Base-by-base conservation (phyloP, 1,140 invertebrate genomes). In the Drosophila orena region DNA sequence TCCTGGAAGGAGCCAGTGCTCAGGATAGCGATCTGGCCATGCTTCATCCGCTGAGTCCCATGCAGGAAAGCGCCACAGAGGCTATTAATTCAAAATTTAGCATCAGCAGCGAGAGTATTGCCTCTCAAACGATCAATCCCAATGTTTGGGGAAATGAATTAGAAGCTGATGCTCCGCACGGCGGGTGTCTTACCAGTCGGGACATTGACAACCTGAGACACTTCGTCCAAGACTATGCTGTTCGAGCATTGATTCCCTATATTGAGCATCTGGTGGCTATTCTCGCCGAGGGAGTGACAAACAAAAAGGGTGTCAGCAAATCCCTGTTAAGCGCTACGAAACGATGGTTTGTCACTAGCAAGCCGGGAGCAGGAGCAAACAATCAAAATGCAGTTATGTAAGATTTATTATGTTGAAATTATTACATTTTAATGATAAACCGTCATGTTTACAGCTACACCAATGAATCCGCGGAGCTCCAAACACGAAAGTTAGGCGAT, bases 251-350 rank as follows among this genome's bases (percentile, higher is more conserved):
- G 30, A 93, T 99, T 58, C 98, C 98, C 30, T 97, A 97, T 93
- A 95, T 97, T 44, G 98, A 99, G 91, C 95, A 96, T 85, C 95
- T 97, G 92, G 97, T 99, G 79, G 94, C 94, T 71, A 93, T 95
- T 55, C 92, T 99, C 17, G 96, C 96, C 93, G 98, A 99, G 91
- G 95, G 96, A 70, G 96, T 97, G 92, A 95, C 96, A 17, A 97
- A 97, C 85, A 97, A 97, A 86, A 98, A 98, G 93, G 97, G 97
- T 8, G 96, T 98, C 1, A 98, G 97, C 91, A 95, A 97, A 85
- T 98, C 97, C 2, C 93, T 99, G 40, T 95, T 99, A 47, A 98
- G 97, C 93, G 98, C 97, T 8, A 98, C 98, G 7, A 98, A 98
- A 93, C 94, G 98, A 79, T 98, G 97, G 96, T 99, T 99, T 93